phyloP scores from a whole-genome alignment of 2,888 invertebrate species.

The Patella caerulea region DNA sequence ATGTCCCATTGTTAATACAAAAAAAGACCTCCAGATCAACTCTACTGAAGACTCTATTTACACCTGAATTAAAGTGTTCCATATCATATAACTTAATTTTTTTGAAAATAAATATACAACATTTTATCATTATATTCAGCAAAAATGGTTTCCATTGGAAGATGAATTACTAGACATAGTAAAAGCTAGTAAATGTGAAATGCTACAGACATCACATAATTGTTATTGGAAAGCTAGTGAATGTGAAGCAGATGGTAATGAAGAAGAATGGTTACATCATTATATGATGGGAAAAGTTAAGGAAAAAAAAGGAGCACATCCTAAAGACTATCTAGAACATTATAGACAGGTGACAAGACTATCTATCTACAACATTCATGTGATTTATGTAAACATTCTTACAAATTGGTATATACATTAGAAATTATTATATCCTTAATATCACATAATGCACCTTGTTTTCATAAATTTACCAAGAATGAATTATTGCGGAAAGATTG shows the following conservation, averaged over 20 bases:
- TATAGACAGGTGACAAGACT: constrained; percentile 78
- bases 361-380: neutral
- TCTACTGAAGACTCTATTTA: too few species aligned
- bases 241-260: constrained; percentile 75
- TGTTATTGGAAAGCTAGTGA: constrained; percentile 78
- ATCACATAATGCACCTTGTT: too few species aligned
- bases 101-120: too few species aligned
- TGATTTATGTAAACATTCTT: too few species aligned
- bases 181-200: constrained; percentile 83
- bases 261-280: constrained; percentile 92
- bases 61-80: too few species aligned
- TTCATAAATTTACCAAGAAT: too few species aligned
- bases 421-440: too few species aligned
- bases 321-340: constrained; percentile 82
- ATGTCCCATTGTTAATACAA: too few species aligned
- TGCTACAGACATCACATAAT: constrained; percentile 83
- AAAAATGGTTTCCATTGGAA: constrained; percentile 69
- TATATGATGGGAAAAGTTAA: constrained; percentile 97
- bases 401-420: neutral
- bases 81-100: too few species aligned
- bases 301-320: constrained; percentile 86
- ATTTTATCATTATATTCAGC: constrained; percentile 43
- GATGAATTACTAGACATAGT: constrained; percentile 76
- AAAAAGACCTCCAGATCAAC: too few species aligned
- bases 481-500: too few species aligned